Conservation (phyloP, 2,888 invertebrate genomes). For the Tachina lurida region DNA sequence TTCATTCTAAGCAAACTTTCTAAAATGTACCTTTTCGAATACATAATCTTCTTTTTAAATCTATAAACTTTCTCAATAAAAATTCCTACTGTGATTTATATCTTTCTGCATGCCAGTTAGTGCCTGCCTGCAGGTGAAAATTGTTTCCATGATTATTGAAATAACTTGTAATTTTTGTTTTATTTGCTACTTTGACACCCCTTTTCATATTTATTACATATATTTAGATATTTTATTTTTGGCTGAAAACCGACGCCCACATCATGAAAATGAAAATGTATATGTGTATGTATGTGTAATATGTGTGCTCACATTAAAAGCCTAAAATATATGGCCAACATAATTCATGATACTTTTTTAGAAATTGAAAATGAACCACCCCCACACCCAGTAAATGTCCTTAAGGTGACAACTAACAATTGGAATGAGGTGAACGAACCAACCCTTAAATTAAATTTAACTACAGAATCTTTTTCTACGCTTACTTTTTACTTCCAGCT, state of each 20-base stretch:
- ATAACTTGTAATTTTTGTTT: conserved; percentile 34
- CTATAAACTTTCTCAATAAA: neutral
- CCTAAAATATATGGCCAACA: conserved; percentile 35
- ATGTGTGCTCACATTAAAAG: neutral
- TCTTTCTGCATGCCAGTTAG: neutral
- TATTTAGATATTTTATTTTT: conserved; percentile 15
- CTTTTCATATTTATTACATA: conserved; percentile 16
- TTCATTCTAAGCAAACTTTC: too few relatives aligned
- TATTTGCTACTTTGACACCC: conserved; percentile 27
- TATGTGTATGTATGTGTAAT: neutral
- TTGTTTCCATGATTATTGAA: conserved; percentile 36
- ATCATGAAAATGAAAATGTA: conserved; percentile 30
- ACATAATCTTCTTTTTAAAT: too few relatives aligned
- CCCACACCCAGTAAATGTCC: neutral
- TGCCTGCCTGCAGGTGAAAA: conserved; percentile 35
- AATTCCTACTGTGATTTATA: neutral
- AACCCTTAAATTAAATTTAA: conserved; percentile 53
- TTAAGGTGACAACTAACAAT: neutral
- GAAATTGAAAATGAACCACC: conserved; percentile 29
- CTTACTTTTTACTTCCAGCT: conserved; percentile 10
- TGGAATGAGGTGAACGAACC: conserved; percentile 1
- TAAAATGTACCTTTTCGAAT: too few relatives aligned
- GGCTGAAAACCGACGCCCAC: conserved; percentile 22
- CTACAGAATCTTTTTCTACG: conserved; percentile 39
- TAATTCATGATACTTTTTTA: conserved; percentile 22